phyloP scores from a whole-genome alignment of 2,113 vertebrate species.

The Mionectes macconnelli region DNA sequence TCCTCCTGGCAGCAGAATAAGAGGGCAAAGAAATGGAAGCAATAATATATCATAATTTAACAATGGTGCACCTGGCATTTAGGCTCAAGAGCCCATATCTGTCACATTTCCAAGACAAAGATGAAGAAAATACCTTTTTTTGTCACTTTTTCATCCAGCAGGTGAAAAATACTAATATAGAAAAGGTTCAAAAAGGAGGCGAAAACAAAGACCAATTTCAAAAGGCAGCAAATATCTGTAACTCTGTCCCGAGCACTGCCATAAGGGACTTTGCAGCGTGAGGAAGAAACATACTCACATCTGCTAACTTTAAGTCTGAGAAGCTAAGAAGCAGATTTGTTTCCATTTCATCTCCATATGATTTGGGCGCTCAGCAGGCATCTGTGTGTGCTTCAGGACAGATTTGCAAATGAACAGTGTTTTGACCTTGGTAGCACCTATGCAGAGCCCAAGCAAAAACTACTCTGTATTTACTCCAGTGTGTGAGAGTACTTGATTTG shows the following conservation, averaged over 20 bases:
- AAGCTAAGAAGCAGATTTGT: constrained; percentile 37
- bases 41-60: constrained; percentile 25
- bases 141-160: not conserved
- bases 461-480: not conserved
- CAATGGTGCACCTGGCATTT: not conserved
- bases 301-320: not conserved
- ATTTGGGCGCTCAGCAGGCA: not conserved
- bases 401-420: constrained; percentile 8
- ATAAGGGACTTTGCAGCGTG: not conserved
- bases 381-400: not conserved
- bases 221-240: not conserved
- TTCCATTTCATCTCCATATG: constrained; percentile 37
- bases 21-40: not conserved
- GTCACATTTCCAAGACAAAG: not conserved
- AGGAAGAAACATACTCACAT: not conserved
- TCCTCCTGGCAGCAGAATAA: not conserved
- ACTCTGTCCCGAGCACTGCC: not conserved
- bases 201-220: constrained; percentile 7
- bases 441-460: not conserved
- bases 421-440: constrained; percentile 6
- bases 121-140: not conserved
- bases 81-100: not conserved
- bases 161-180: not conserved
- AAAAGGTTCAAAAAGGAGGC: not conserved
- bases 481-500: not conserved